Evolutionary conservation across 2,797 vertebrate genomes (phyloP).

Genomic region (Mionectes olivaceus): DNA sequence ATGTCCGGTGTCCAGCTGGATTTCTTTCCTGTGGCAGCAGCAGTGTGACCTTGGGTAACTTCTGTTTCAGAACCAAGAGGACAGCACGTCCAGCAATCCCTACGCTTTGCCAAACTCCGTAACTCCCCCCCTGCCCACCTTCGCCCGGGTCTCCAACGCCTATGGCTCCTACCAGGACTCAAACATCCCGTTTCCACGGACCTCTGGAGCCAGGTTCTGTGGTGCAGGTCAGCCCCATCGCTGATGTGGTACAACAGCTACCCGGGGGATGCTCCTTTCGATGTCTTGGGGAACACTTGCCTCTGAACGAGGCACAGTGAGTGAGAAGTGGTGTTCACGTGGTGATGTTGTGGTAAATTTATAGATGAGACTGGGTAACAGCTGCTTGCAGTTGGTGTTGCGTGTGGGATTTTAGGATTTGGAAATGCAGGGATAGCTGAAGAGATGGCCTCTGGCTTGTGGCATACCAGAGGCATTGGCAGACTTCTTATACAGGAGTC

Average conservation of each 20-base stretch:
- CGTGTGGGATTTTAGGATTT: background rate
- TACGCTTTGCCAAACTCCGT: slow-evolving; percentile 90
- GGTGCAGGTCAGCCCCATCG: slow-evolving; percentile 83
- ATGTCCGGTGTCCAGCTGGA: accelerated
- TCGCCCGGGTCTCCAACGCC: slow-evolving; percentile 92
- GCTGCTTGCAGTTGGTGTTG: background rate
- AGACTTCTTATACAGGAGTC: background rate
- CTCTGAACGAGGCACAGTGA: background rate
- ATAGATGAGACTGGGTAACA: background rate
- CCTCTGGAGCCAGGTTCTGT: slow-evolving; percentile 96
- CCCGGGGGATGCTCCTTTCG: background rate
- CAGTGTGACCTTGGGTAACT: slow-evolving; percentile 1
- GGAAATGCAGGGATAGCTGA: background rate
- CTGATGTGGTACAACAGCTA: background rate
- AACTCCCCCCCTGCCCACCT: slow-evolving; percentile 88
- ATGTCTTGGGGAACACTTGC: background rate
- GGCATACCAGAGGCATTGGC: background rate
- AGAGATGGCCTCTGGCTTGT: background rate
- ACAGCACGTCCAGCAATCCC: slow-evolving; percentile 85
- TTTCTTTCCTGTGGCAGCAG: background rate
- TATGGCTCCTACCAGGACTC: slow-evolving; percentile 97
- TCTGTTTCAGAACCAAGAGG: slow-evolving; percentile 89
- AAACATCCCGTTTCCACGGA: slow-evolving; percentile 96
- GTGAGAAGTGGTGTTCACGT: background rate
- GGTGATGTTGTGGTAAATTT: background rate